Conservation (phyloP, 2,888 invertebrate species). For the Tipula helvola region DNA sequence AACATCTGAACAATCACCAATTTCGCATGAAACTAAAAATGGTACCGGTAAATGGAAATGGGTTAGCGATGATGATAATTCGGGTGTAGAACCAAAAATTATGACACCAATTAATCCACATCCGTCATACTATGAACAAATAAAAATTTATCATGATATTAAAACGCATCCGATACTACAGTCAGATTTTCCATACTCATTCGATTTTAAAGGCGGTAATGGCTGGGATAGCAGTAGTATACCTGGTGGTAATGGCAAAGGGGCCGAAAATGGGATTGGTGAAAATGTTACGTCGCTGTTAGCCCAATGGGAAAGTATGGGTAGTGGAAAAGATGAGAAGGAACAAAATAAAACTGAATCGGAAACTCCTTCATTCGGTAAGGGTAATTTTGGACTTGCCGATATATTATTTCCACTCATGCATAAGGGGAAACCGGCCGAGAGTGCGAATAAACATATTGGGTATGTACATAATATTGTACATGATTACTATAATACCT, state of each 20-base stretch:
- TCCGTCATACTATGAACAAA: conserved; percentile 9
- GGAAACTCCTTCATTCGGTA: neutral
- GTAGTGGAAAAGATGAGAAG: neutral
- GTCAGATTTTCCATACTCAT: neutral
- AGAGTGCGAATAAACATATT: neutral
- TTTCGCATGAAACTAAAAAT: neutral
- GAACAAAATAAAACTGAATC: neutral
- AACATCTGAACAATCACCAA: neutral
- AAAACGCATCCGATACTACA: neutral
- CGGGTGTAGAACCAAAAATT: conserved; percentile 9
- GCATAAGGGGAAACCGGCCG: neutral
- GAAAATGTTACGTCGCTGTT: neutral
- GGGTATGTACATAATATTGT: neutral
- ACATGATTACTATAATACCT: neutral
- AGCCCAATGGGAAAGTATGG: neutral
- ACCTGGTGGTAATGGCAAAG: neutral
- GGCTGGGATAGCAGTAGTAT: neutral
- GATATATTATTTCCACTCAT: neutral
- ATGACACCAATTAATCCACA: neutral
- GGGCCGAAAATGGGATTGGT: neutral
- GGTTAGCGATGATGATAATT: neutral
- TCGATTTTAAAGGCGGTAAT: neutral
- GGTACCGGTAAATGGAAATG: conserved; percentile 9
- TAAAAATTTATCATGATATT: conserved; percentile 8
- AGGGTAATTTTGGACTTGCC: neutral